Conservation (phyloP, 2,113 vertebrate genomes). For the Passerina amoena region DNA sequence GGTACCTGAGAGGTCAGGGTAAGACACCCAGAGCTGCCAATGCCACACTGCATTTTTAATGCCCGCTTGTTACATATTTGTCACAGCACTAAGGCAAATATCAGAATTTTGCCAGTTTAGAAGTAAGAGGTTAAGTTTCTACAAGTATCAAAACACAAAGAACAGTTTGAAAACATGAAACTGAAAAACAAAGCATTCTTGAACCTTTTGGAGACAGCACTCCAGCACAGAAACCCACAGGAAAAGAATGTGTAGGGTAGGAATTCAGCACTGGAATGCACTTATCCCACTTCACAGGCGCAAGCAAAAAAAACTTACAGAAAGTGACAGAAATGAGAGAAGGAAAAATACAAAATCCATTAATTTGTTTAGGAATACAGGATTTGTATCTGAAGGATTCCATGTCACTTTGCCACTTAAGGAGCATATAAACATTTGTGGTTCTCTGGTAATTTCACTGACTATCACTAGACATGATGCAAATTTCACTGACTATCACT, state of each 20-base stretch:
- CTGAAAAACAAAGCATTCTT: constrained; percentile 8
- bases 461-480: background rate
- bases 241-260: background rate
- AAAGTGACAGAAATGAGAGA: background rate
- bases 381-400: background rate
- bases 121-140: constrained; percentile 4
- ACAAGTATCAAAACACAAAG: constrained; percentile 2
- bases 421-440: background rate
- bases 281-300: background rate
- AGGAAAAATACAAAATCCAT: background rate
- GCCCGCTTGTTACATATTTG: background rate
- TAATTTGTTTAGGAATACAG: background rate
- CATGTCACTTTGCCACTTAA: background rate
- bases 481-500: background rate
- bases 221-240: background rate
- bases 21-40: background rate
- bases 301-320: background rate
- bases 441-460: too few species aligned
- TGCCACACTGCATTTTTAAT: background rate
- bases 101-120: background rate
- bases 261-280: constrained; percentile 22
- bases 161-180: background rate
- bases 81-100: background rate
- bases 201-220: background rate
- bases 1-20: background rate